Evolutionary conservation across 2,797 vertebrate species (phyloP), one percentile per base, ranked within the genome.

Genomic region (Craterocephalus amniculus): DNA sequence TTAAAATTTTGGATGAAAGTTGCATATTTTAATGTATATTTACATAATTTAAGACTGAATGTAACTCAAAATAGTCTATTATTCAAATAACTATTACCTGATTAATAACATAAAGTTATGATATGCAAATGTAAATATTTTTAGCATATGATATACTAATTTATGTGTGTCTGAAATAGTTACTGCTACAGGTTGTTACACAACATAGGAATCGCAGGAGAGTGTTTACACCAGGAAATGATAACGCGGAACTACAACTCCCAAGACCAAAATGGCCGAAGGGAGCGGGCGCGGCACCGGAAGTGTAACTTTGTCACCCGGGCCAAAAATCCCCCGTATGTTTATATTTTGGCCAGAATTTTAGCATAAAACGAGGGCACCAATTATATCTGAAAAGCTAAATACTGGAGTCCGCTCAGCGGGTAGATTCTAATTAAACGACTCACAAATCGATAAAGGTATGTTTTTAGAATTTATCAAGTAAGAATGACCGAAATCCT

Each of bases 361-460:
- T 87, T 55, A 22, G 26, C 27, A 9, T 67, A 63, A 58, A 36
- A n/a, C 3, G 45, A 11, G 2, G 55, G 67, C 3, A 52, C 22
- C 31, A 29, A 55, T 29, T 54, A 54, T 2, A 54, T 7, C 5
- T 2, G 12, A 5, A 22, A 10, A 56, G 18, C 20, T 20, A 13
- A 1, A 20, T 0, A 32, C 9, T 1, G 2, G 57, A 75, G 75
- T 57, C 72, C 48, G 26, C 54, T 10, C 35, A 6, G 22, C 70
- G 66, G 72, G 49, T 36, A 26, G 8, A 18, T 87, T 88, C 72
- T 79, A 63, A 26, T 27, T 67, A 58, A 77, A 81, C 74, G 85
- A 83, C 62, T 27, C 43, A 63, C 34, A 77, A 70, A 77, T 27
- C 71, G 79, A 88, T 58, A 89, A 91, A 93, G 78, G 92, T 93